Percentiles rank a stretch among this genome's conserved stretches.
phyloP scores from a whole-genome alignment of 2,113 vertebrate species.

The sheep (Ovis aries) region DNA sequence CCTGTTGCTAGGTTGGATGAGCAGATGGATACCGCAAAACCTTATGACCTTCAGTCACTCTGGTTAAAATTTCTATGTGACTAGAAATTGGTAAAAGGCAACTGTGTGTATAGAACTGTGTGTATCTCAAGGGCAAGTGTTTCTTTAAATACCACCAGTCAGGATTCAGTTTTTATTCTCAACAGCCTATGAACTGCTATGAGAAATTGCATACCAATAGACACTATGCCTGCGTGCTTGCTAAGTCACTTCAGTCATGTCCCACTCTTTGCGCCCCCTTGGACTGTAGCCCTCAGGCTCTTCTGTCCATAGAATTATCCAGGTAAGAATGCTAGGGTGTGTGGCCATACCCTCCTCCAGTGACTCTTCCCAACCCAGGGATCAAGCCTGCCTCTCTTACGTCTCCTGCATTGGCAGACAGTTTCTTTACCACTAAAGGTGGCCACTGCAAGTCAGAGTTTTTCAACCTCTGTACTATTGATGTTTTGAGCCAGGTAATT shows the following conservation, averaged over 20 bases:
- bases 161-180: background rate
- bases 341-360: background rate
- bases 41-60: background rate
- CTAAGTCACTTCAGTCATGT: background rate
- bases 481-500: background rate
- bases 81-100: background rate
- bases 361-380: background rate
- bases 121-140: background rate
- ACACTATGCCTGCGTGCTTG: accelerated
- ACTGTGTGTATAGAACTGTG: background rate
- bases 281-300: background rate
- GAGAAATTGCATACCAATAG: background rate
- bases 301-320: background rate
- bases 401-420: background rate
- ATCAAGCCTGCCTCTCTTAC: background rate
- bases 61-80: background rate
- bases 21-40: background rate
- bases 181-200: background rate
- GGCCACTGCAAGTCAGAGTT: background rate
- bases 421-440: background rate
- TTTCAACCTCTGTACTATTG: background rate
- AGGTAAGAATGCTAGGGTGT: background rate
- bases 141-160: background rate
- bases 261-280: accelerated
- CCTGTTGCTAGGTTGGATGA: background rate